phyloP scores from a whole-genome alignment of 2,113 vertebrate species.

The Oreocharis arfaki region DNA sequence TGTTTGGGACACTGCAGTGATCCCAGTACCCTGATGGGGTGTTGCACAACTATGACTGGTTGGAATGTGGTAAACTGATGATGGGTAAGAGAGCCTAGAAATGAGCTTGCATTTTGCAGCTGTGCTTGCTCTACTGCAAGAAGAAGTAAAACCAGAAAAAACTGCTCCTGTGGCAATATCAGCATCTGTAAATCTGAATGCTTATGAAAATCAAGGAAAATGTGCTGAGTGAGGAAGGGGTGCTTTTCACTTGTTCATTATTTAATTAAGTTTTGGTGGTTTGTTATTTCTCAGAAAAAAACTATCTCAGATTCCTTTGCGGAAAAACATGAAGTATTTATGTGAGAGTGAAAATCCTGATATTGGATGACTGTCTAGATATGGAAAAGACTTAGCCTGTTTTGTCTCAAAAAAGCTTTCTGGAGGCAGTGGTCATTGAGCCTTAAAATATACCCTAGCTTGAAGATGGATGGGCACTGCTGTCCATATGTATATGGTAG shows the following conservation, averaged over 20 bases:
- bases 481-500: background rate
- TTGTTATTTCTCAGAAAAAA: background rate
- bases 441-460: background rate
- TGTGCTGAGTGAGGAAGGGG: background rate
- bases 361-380: background rate
- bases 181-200: background rate
- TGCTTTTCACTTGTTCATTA: background rate
- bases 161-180: background rate
- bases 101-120: background rate
- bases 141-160: background rate
- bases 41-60: background rate
- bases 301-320: background rate
- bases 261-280: background rate
- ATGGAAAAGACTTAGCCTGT: background rate
- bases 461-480: background rate
- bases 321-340: background rate
- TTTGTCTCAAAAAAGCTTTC: constrained; percentile 16
- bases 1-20: background rate
- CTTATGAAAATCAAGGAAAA: background rate
- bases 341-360: background rate
- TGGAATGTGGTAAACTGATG: background rate
- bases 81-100: background rate
- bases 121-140: background rate
- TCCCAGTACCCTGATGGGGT: background rate
- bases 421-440: background rate